Conservation (phyloP, 23 tunicate species). For the Halocynthia aurantium region DNA sequence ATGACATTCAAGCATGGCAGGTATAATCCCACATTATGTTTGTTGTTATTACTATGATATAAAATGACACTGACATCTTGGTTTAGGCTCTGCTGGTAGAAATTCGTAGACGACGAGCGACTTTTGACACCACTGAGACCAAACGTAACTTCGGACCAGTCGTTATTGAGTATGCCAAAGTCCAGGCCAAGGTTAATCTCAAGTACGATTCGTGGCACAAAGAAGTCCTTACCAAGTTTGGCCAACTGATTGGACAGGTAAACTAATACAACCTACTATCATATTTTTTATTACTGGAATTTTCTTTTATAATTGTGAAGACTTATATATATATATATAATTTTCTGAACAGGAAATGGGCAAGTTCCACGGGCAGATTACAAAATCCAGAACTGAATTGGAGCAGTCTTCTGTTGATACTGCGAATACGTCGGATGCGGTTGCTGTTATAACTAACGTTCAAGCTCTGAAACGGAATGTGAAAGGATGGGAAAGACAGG, state of each 20-base stretch:
- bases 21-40: neutral
- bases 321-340: neutral
- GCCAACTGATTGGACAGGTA: constrained; percentile 96
- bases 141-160: constrained; percentile 85
- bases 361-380: constrained; percentile 83
- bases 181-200: constrained; percentile 92
- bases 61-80: no score
- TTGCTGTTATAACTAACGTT: constrained; percentile 93
- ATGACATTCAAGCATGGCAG: constrained; percentile 90
- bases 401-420: constrained; percentile 97
- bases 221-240: constrained; percentile 81
- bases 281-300: no score
- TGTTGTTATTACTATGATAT: no score
- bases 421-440: constrained; percentile 98
- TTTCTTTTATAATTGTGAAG: no score
- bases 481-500: constrained; percentile 97
- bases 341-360: constrained; percentile 68
- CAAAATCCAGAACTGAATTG: constrained; percentile 80
- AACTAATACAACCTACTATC: no score
- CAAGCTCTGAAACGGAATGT: constrained; percentile 91
- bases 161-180: constrained; percentile 80
- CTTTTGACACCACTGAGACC: constrained; percentile 94
- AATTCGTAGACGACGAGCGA: constrained; percentile 88
- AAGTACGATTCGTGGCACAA: constrained; percentile 99
- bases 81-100: constrained; percentile 88